phyloP scores from a whole-genome alignment of 1,140 invertebrate species.

The Hypsibius dujardini region DNA sequence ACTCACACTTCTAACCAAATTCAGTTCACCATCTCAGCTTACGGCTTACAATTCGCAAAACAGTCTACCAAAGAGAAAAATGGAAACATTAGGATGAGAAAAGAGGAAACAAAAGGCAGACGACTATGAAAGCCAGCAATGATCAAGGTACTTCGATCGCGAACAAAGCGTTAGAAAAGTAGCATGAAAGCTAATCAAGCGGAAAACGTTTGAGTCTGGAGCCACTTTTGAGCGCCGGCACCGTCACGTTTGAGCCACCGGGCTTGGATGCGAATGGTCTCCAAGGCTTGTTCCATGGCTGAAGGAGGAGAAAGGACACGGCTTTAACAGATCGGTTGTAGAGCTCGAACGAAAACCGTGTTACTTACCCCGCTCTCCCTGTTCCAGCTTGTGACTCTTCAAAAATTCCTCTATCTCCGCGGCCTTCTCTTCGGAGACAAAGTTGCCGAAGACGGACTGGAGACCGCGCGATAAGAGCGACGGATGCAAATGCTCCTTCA shows the following conservation, averaged over 20 bases:
- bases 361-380: conserved; percentile 13
- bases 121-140: too few relatives aligned
- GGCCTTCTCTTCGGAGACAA: conserved; percentile 58
- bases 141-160: too few relatives aligned
- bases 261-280: conserved; percentile 68
- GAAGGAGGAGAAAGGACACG: neutral
- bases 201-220: neutral
- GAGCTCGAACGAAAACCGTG: neutral
- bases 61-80: too few relatives aligned
- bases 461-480: conserved; percentile 22
- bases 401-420: conserved; percentile 70
- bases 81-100: too few relatives aligned
- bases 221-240: conserved; percentile 14
- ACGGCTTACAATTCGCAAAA: too few relatives aligned
- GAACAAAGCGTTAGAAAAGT: too few relatives aligned
- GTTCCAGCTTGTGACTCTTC: conserved; percentile 36
- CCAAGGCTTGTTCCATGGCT: conserved; percentile 52
- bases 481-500: conserved; percentile 23
- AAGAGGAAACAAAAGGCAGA: too few relatives aligned
- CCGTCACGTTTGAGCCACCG: conserved; percentile 60
- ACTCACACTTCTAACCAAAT: too few relatives aligned
- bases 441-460: conserved; percentile 63
- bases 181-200: neutral
- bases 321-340: neutral
- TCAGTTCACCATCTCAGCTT: too few relatives aligned